Evolutionary conservation across 2,888 invertebrate species (phyloP).

Genomic region (Dolichopus griseipennis): DNA sequence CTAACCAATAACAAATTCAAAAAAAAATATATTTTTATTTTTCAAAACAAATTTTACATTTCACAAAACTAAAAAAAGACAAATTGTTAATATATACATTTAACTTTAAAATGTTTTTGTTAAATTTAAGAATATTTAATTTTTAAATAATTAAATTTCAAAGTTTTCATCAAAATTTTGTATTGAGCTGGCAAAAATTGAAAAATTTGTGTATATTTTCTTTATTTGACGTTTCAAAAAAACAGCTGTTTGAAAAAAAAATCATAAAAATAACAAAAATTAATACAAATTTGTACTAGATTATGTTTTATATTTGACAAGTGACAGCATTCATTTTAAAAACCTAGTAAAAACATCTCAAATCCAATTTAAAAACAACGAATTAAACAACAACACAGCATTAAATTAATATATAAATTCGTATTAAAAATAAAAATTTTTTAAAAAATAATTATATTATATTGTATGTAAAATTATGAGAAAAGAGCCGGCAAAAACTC

Average conservation of each 20-base stretch:
- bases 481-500: slow-evolving; percentile 18
- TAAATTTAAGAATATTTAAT: background rate
- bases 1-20: background rate
- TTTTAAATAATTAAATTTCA: background rate
- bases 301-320: too few species aligned
- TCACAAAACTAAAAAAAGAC: background rate
- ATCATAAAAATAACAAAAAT: background rate
- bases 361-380: too few species aligned
- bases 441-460: too few species aligned
- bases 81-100: background rate
- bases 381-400: too few species aligned
- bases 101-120: background rate
- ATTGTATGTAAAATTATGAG: background rate
- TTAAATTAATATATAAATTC: too few species aligned
- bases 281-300: too few species aligned
- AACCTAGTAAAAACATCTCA: too few species aligned
- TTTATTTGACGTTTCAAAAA: background rate
- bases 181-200: slow-evolving; percentile 5
- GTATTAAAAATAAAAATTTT: too few species aligned
- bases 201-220: slow-evolving; percentile 6
- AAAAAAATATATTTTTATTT: background rate
- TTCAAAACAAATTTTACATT: background rate
- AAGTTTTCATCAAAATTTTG: background rate
- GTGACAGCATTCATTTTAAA: too few species aligned
- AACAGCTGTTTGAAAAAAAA: background rate